A percentile compares a stretch with the other conserved stretches of the same genome.
phyloP scores from a whole-genome alignment of 1,140 invertebrate species.

The Artemia franciscana region DNA sequence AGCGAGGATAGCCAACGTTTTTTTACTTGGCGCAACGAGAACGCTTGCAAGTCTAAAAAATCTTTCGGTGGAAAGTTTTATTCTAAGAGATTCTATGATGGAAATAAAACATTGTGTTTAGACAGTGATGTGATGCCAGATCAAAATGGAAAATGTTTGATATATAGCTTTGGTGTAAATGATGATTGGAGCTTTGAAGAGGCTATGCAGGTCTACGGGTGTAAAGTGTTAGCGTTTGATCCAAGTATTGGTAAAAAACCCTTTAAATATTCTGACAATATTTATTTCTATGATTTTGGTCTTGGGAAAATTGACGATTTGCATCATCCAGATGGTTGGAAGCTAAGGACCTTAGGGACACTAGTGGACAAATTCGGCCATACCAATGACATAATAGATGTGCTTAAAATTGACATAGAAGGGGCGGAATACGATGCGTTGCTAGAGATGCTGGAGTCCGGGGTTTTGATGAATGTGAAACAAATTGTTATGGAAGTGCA shows the following conservation, averaged over 20 bases:
- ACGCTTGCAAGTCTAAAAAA: neutral
- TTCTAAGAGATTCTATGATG: conserved; percentile 6
- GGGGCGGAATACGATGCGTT: conserved; percentile 7
- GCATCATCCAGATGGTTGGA: neutral
- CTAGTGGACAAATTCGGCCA: conserved; percentile 4
- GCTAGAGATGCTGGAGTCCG: neutral
- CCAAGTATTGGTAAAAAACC: conserved; percentile 10
- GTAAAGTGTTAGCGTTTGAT: conserved; percentile 15
- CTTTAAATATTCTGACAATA: neutral
- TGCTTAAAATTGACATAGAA: conserved; percentile 12
- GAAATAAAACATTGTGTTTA: conserved; percentile 13
- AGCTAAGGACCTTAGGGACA: conserved; percentile 1
- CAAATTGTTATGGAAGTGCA: conserved; percentile 6
- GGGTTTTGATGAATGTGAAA: conserved; percentile 4
- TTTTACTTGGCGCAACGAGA: neutral
- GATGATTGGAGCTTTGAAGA: conserved; percentile 17
- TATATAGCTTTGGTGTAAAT: conserved; percentile 14
- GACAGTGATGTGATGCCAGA: conserved; percentile 10
- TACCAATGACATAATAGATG: conserved; percentile 2
- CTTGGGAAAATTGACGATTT: neutral
- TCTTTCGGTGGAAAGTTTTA: neutral
- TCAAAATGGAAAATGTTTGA: conserved; percentile 9
- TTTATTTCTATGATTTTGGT: conserved; percentile 5
- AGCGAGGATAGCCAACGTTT: neutral
- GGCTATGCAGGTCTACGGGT: conserved; percentile 12